phyloP scores from a whole-genome alignment of 2,797 vertebrate genomes.

The Oceanodroma leucorhoa region DNA sequence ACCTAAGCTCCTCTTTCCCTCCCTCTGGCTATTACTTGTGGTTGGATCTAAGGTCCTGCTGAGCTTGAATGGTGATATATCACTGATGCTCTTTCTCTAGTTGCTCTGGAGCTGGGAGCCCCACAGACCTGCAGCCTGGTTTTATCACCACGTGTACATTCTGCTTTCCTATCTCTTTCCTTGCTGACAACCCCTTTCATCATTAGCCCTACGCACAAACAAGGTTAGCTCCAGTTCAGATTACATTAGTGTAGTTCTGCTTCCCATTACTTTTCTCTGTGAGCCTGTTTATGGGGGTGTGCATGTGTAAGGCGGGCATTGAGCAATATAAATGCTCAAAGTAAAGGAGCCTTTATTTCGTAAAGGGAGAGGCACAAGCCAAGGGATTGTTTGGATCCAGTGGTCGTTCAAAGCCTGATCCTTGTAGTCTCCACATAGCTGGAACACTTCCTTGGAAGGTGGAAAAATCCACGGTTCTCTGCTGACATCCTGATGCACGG shows the following conservation, averaged over 20 bases:
- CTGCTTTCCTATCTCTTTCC: conserved; percentile 11
- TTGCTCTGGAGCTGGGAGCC: background rate
- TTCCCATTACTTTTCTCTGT: background rate
- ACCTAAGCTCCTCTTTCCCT: background rate
- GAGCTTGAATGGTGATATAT: background rate
- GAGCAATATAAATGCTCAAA: background rate
- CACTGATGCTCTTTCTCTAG: background rate
- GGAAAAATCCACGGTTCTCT: background rate
- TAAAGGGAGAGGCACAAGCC: background rate
- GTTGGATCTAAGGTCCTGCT: background rate
- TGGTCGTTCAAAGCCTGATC: background rate
- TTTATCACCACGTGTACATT: background rate
- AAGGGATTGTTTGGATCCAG: background rate
- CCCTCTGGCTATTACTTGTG: background rate
- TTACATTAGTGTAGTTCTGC: conserved; percentile 34
- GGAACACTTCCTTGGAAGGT: background rate
- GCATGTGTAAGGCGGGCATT: background rate
- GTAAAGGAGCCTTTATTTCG: background rate
- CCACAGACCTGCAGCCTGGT: background rate
- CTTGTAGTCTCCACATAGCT: background rate
- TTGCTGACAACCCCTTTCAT: background rate
- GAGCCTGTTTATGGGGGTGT: background rate
- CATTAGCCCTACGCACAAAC: conserved; percentile 14
- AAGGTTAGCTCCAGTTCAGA: conserved; percentile 14
- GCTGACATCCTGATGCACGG: background rate